Conservation (phyloP, 2,113 vertebrate species). For the Polypterus senegalus region DNA sequence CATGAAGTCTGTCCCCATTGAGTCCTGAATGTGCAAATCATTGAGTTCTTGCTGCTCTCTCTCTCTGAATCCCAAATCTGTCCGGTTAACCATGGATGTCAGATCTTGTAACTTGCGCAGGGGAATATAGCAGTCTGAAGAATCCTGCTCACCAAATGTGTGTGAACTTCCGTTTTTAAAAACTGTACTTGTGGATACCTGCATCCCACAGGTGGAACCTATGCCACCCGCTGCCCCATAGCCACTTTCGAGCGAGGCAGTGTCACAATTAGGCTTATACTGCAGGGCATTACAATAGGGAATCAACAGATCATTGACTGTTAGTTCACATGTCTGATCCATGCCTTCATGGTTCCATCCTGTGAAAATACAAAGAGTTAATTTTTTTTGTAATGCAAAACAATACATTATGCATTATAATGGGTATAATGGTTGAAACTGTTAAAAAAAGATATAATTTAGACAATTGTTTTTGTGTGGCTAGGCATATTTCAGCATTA, state of each 20-base stretch:
- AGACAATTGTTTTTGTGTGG: too few species aligned
- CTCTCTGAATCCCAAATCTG: constrained; percentile 33
- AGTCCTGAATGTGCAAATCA: constrained; percentile 34
- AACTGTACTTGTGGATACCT: constrained; percentile 48
- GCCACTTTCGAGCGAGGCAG: constrained; percentile 41
- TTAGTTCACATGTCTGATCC: constrained; percentile 64
- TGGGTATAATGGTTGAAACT: too few species aligned
- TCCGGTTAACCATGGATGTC: constrained; percentile 72
- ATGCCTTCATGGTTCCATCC: constrained; percentile 50
- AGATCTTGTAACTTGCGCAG: constrained; percentile 71
- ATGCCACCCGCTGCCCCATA: constrained; percentile 50
- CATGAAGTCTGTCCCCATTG: constrained; percentile 28
- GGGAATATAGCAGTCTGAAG: constrained; percentile 64
- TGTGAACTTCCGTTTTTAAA: constrained; percentile 44
- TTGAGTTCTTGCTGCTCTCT: constrained; percentile 23
- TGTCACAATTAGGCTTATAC: constrained; percentile 46
- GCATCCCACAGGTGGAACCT: constrained; percentile 38
- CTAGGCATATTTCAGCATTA: too few species aligned
- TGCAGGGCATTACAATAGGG: constrained; percentile 55
- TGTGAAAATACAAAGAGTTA: constrained; percentile 17
- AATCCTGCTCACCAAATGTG: constrained; percentile 51
- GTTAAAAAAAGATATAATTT: too few species aligned
- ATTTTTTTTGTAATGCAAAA: too few species aligned
- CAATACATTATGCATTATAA: too few species aligned
- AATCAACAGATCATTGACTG: constrained; percentile 52